Conservation (phyloP, 2,797 vertebrate genomes). For the Acestrorhynchus altus region DNA sequence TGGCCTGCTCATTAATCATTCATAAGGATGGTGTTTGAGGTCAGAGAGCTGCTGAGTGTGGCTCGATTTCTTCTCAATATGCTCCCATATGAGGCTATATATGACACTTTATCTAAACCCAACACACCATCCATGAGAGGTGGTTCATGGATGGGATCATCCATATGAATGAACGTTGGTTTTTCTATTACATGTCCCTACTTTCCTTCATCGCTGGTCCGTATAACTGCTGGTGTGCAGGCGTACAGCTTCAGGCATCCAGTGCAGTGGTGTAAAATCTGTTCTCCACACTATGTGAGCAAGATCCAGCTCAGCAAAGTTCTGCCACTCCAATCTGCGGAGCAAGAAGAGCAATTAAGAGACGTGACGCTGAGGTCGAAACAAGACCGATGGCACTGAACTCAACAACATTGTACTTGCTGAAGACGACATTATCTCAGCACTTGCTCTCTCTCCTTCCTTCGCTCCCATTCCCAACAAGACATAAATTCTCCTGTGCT, state of each 20-base stretch:
- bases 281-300: background rate
- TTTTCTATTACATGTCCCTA: background rate
- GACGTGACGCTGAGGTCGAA: background rate
- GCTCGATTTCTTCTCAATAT: conserved; percentile 3
- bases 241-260: background rate
- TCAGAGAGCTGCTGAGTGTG: conserved; percentile 11
- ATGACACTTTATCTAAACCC: background rate
- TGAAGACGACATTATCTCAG: background rate
- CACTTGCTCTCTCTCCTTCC: background rate
- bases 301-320: conserved; percentile 5
- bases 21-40: conserved; percentile 26
- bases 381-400: conserved; percentile 5
- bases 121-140: background rate
- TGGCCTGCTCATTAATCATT: conserved; percentile 40
- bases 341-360: conserved; percentile 21
- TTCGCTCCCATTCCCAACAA: conserved; percentile 6
- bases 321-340: background rate
- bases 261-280: conserved; percentile 1
- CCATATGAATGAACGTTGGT: background rate
- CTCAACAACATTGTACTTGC: background rate
- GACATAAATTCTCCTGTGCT: conserved; percentile 25
- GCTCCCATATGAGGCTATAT: background rate
- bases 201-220: background rate
- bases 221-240: background rate
- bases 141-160: background rate